Percentiles rank a stretch among this genome's conserved stretches.
Conservation (phyloP, 2,113 vertebrate genomes). For the Thunnus thynnus region DNA sequence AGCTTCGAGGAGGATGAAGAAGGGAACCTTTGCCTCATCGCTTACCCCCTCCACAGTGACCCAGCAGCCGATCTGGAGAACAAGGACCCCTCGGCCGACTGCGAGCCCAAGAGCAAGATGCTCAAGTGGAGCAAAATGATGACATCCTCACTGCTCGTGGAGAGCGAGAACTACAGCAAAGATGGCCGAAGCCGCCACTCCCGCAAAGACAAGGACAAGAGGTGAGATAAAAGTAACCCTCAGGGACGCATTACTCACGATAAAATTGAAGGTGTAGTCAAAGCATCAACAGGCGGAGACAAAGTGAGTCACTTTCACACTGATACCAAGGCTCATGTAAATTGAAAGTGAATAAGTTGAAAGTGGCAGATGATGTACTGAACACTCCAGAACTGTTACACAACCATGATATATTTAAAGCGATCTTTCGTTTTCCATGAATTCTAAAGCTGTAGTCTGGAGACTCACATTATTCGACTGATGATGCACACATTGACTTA, state of each 20-base stretch:
- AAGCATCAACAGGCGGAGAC: background rate
- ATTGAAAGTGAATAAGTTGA: background rate
- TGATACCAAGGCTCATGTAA: background rate
- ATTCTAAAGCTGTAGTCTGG: slow-evolving; percentile 3
- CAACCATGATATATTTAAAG: background rate
- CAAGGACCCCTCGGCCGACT: slow-evolving; percentile 88
- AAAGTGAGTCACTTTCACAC: slow-evolving; percentile 11
- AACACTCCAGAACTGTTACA: background rate
- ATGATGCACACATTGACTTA: slow-evolving; percentile 10
- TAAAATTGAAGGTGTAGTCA: background rate
- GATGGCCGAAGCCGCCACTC: slow-evolving; percentile 88
- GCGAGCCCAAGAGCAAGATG: slow-evolving; percentile 92
- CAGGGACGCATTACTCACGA: background rate
- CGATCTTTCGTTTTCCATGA: background rate
- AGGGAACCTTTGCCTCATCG: slow-evolving; percentile 94
- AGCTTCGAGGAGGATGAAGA: slow-evolving; percentile 97
- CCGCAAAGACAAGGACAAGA: slow-evolving; percentile 93
- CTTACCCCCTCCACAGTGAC: slow-evolving; percentile 94
- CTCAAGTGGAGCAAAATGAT: slow-evolving; percentile 92
- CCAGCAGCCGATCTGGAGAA: slow-evolving; percentile 89
- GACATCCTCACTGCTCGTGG: slow-evolving; percentile 84
- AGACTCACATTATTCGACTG: background rate
- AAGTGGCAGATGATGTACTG: background rate
- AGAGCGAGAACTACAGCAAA: slow-evolving; percentile 90
- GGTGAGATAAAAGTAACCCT: slow-evolving; percentile 76